Percentiles rank a stretch among this genome's conserved stretches.
phyloP scores from a whole-genome alignment of 2,797 vertebrate species.

The Chlorospingus flavigularis region DNA sequence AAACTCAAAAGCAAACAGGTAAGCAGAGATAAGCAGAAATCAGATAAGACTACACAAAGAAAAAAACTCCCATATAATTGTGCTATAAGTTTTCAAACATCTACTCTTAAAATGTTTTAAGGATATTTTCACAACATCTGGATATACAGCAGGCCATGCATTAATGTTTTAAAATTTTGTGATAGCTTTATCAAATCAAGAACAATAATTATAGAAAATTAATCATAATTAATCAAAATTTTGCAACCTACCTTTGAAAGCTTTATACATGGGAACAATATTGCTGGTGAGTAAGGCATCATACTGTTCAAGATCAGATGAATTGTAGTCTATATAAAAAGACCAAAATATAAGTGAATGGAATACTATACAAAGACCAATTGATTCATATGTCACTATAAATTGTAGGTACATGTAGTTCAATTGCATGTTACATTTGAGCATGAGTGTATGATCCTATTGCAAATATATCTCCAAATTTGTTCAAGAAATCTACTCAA shows the following conservation, averaged over 20 bases:
- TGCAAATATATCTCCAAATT: background rate
- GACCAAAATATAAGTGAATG: background rate
- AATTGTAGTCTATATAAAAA: slow-evolving; percentile 63
- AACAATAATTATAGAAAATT: background rate
- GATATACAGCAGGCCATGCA: background rate
- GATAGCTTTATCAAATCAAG: background rate
- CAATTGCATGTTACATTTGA: background rate
- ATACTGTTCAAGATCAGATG: slow-evolving; percentile 48
- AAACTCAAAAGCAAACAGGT: background rate
- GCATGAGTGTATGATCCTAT: background rate
- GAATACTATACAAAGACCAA: background rate
- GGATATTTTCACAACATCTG: background rate
- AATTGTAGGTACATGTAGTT: background rate
- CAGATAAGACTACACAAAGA: background rate
- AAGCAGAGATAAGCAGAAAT: background rate
- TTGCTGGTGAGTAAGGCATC: slow-evolving; percentile 92
- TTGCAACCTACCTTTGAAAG: slow-evolving; percentile 85
- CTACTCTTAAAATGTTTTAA: background rate
- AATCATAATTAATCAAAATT: background rate
- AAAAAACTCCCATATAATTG: rapidly evolving
- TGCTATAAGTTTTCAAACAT: background rate
- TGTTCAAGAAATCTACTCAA: background rate
- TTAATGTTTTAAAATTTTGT: background rate
- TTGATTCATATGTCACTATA: background rate
- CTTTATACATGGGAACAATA: slow-evolving; percentile 88